phyloP scores from a whole-genome alignment of 2,888 invertebrate genomes.

The Nemurella pictetii region DNA sequence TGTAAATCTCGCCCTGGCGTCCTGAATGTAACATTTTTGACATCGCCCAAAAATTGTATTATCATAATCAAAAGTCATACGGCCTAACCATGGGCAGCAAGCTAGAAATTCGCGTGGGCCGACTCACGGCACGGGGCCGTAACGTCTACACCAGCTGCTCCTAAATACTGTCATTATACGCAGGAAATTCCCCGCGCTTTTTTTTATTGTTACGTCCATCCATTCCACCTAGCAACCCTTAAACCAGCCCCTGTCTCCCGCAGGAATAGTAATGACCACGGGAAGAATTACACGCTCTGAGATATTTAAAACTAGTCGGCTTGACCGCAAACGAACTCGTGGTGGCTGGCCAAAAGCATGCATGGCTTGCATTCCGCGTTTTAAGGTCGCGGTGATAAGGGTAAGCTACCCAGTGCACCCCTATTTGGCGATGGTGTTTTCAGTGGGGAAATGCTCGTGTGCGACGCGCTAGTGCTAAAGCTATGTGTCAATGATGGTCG shows the following conservation, averaged over 20 bases:
- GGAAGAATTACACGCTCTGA: background rate
- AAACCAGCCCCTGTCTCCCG: background rate
- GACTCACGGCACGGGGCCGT: background rate
- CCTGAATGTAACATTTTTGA: background rate
- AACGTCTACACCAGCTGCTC: background rate
- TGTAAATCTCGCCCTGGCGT: background rate
- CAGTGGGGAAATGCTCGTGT: background rate
- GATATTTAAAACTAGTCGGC: background rate
- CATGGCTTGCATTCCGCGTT: background rate
- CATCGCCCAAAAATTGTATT: background rate
- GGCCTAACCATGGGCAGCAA: background rate
- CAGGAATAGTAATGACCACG: constrained; percentile 14
- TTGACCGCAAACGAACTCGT: background rate
- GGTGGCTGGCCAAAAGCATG: too few species aligned
- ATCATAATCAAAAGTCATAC: constrained; percentile 25
- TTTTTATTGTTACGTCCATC: constrained; percentile 24
- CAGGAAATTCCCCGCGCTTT: background rate
- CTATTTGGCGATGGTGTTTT: background rate
- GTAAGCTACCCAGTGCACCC: background rate
- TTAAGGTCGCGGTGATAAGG: background rate
- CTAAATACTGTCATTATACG: constrained; percentile 29
- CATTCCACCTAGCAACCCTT: background rate
- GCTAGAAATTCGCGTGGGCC: background rate
- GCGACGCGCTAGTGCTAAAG: too few species aligned
- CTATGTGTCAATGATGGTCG: background rate